Evolutionary conservation across 2,113 vertebrate genomes (phyloP), one percentile per base, ranked within the genome.

Genomic region (Scortum barcoo): DNA sequence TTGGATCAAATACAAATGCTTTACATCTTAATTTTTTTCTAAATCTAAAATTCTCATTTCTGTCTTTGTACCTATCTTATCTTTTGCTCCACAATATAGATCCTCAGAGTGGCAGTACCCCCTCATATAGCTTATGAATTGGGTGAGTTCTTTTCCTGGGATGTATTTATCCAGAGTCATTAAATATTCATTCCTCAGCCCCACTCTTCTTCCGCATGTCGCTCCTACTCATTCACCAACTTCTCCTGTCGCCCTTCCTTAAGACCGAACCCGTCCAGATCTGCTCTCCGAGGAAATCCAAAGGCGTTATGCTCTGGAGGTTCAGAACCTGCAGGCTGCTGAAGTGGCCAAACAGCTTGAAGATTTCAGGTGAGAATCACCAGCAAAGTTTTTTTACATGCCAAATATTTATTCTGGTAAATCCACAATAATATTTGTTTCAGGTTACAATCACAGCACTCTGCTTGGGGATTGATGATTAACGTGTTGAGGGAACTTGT

Each of bases 181-280:
- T 28, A 19, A n/a, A n/a, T n/a, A n/a, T n/a, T n/a, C n/a, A n/a
- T n/a, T n/a, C n/a, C n/a, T n/a, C n/a, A n/a, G n/a, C n/a, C n/a
- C n/a, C n/a, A n/a, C n/a, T n/a, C n/a, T 38, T 30, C 19, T 5
- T 17, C 4, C 40, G 28, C 33, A 51, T 40, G 14, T 68, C 13
- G 14, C 46, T 17, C 0, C 44, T 4, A 42, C 4, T 63, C 24
- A 12, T 20, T 26, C 26, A 51, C 26, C 84, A 42, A 4, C 24
- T 60, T 54, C 30, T 50, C 24, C 48, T n/a, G 3, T 16, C 20
- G 3, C 17, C 44, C 46, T 40, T 57, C 48, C 54, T 8, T 51
- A 80, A 98, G 97, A 98, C 78, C 96, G 96, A 28, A 95, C 82
- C 0, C 94, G 97, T 30, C 92, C 95, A 0, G 97, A 98, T 3